phyloP scores from a whole-genome alignment of 2,888 invertebrate genomes.

The Amphipyra tragopoginis region DNA sequence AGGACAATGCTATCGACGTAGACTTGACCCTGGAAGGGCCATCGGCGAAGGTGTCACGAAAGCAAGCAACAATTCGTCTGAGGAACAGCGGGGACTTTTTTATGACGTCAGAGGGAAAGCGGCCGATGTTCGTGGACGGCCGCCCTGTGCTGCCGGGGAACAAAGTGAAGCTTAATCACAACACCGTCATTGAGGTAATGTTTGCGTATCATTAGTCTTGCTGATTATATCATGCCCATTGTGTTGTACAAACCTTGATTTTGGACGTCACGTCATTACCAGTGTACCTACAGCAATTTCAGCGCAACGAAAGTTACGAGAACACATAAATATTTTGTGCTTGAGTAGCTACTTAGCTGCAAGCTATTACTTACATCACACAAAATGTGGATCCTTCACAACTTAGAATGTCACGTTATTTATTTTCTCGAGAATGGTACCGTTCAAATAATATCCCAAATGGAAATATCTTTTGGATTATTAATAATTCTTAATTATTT shows the following conservation, averaged over 20 bases:
- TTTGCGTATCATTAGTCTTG: slow-evolving; percentile 46
- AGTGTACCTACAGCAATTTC: slow-evolving; percentile 14
- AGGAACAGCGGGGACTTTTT: slow-evolving; percentile 98
- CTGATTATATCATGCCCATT: slow-evolving; percentile 45
- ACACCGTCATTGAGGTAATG: slow-evolving; percentile 96
- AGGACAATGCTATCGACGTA: slow-evolving; percentile 97
- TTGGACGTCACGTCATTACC: slow-evolving; percentile 40
- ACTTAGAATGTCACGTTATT: background rate
- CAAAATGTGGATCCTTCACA: background rate
- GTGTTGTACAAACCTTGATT: slow-evolving; percentile 39
- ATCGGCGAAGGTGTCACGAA: slow-evolving; percentile 97
- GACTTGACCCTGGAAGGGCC: slow-evolving; percentile 98
- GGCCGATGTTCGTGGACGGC: slow-evolving; percentile 98
- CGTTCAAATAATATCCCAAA: background rate
- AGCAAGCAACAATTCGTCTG: slow-evolving; percentile 97
- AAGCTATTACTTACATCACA: background rate
- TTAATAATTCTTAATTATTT: slow-evolving; percentile 7
- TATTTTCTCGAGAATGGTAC: background rate
- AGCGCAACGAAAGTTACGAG: slow-evolving; percentile 24
- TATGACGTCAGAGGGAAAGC: slow-evolving; percentile 97
- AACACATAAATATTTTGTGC: slow-evolving; percentile 2
- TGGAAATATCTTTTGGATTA: no score
- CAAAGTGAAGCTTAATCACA: slow-evolving; percentile 97
- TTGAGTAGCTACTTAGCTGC: background rate
- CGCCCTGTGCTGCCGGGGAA: slow-evolving; percentile 96